Evolutionary conservation across 2,888 invertebrate species (phyloP).

Genomic region (Heteropelma amictum): DNA sequence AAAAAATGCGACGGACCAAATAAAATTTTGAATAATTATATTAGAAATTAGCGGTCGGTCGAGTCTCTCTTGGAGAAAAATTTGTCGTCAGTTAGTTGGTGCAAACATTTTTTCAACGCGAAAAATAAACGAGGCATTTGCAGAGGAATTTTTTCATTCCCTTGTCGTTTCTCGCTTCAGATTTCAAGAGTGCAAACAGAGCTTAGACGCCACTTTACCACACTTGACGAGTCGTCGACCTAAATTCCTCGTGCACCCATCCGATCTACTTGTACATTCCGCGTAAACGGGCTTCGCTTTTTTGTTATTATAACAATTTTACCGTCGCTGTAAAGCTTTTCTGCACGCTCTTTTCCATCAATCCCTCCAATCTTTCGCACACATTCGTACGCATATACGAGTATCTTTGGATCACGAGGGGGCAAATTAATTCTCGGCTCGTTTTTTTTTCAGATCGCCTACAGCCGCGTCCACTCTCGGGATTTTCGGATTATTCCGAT

Average conservation of each 20-base stretch:
- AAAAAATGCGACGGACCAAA: too few species aligned
- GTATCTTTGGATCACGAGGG: too few species aligned
- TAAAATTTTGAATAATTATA: too few species aligned
- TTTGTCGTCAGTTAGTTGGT: neutral
- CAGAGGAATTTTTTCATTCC: constrained; percentile 1
- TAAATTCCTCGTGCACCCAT: constrained; percentile 6
- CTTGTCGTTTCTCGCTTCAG: neutral
- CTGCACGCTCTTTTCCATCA: too few species aligned
- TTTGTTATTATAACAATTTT: neutral
- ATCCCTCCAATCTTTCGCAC: neutral
- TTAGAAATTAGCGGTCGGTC: neutral
- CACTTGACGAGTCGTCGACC: constrained; percentile 37
- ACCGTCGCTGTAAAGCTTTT: too few species aligned
- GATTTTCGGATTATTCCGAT: too few species aligned
- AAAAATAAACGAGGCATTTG: constrained; percentile 5
- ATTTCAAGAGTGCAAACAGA: constrained; percentile 1
- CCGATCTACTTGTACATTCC: neutral
- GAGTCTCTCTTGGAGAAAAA: neutral
- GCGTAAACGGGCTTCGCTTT: neutral
- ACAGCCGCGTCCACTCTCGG: too few species aligned
- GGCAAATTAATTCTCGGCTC: too few species aligned
- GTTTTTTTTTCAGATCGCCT: too few species aligned
- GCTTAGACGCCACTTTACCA: constrained; percentile 16
- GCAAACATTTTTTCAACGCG: constrained; percentile 33
- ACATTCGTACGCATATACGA: neutral